A percentile compares a stretch with the other conserved stretches of the same genome.
Evolutionary conservation across 2,888 invertebrate genomes (phyloP).

Genomic region (Leucozona laternaria): DNA sequence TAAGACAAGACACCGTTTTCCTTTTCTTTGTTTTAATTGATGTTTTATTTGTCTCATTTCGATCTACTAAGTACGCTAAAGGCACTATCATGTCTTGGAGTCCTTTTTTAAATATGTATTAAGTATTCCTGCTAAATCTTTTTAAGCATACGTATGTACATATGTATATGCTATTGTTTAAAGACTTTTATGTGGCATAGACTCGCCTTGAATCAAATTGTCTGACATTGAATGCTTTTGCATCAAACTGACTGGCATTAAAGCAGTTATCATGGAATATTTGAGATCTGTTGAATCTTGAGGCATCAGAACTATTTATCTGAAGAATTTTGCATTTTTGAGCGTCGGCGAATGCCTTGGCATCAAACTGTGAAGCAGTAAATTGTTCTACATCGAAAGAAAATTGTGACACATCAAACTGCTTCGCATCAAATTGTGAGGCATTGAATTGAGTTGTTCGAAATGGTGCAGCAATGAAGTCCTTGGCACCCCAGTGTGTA

Average conservation of each 20-base stretch:
- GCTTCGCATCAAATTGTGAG: constrained; percentile 6
- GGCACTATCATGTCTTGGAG: too few species aligned
- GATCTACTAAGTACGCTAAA: too few species aligned
- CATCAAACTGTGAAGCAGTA: constrained; percentile 4
- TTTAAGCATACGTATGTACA: not conserved
- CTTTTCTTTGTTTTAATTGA: too few species aligned
- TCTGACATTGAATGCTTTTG: not conserved
- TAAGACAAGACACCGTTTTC: too few species aligned
- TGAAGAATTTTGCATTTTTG: not conserved
- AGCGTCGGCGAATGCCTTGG: not conserved
- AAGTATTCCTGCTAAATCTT: not conserved
- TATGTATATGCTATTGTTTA: not conserved
- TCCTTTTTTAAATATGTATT: not conserved
- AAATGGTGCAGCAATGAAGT: not conserved
- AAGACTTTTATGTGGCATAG: not conserved
- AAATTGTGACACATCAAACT: constrained; percentile 1
- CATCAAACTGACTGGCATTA: constrained; percentile 8
- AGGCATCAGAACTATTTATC: not conserved
- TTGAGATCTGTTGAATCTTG: not conserved
- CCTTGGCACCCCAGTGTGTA: not conserved
- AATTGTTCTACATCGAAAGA: not conserved
- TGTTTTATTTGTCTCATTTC: too few species aligned
- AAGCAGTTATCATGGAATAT: not conserved
- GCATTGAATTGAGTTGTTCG: not conserved
- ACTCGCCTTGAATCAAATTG: not conserved